Conservation (phyloP, 2,797 vertebrate genomes). For the Poeciliopsis turneri region DNA sequence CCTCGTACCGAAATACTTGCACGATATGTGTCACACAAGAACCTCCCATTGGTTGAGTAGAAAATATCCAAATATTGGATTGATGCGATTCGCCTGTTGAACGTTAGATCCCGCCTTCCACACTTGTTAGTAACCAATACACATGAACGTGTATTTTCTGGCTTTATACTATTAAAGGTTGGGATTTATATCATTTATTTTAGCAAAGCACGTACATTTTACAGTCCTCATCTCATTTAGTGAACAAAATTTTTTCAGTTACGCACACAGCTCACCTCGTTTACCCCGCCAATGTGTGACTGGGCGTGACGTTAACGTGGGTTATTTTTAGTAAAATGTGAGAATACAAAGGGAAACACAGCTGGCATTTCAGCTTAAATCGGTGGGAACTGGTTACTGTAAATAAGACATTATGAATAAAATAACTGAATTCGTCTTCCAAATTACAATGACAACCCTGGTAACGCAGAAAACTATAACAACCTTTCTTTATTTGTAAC, state of each 20-base stretch:
- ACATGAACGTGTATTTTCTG: conserved; percentile 44
- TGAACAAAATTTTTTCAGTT: conserved; percentile 19
- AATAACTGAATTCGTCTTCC: not conserved
- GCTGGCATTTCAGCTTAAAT: conserved; percentile 6
- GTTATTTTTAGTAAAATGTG: conserved; percentile 84
- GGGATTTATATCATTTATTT: not conserved
- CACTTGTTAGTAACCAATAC: conserved; percentile 61
- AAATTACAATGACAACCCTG: conserved; percentile 1
- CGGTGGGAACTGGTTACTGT: not conserved
- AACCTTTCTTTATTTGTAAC: conserved; percentile 70
- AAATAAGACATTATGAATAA: not conserved
- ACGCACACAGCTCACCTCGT: conserved; percentile 58
- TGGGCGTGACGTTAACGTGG: conserved; percentile 77
- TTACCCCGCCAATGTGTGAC: conserved; percentile 70
- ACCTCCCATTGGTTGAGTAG: conserved; percentile 60
- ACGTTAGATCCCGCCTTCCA: conserved; percentile 59
- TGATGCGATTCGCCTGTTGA: conserved; percentile 66
- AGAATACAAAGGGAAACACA: conserved; percentile 64
- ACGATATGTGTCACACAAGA: conserved; percentile 17
- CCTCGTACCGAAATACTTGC: not conserved
- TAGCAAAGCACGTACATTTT: not conserved
- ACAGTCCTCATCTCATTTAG: not conserved
- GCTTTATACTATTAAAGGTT: conserved; percentile 15
- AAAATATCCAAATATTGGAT: conserved; percentile 33
- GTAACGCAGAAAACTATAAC: conserved; percentile 40